Evolutionary conservation across 23 tunicate species (phyloP).

Genomic region (Oikopleura albicans): DNA sequence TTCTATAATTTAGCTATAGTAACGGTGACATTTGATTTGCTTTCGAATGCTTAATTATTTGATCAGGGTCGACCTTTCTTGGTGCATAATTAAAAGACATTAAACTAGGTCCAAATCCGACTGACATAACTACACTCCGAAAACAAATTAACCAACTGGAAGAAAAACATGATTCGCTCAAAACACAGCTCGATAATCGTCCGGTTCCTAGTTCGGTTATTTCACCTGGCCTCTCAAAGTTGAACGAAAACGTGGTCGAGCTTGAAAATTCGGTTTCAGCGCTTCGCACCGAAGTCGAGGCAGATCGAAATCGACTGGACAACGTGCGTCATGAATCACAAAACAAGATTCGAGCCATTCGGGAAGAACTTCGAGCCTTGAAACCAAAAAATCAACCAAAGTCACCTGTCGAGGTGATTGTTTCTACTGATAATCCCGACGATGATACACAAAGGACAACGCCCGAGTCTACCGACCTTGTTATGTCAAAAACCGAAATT

Average conservation of each 20-base stretch:
- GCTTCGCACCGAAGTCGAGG: neutral
- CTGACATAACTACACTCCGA: neutral
- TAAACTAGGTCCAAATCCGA: neutral
- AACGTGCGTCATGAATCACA: neutral
- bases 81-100: too few species aligned
- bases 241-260: neutral
- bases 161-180: neutral
- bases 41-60: too few species aligned
- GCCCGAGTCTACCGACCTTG: neutral
- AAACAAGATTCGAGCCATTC: neutral
- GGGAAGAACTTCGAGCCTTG: neutral
- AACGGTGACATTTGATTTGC: too few species aligned
- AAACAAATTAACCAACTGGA: neutral
- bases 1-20: too few species aligned
- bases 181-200: neutral
- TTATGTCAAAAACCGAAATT: neutral
- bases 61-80: too few species aligned
- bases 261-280: neutral
- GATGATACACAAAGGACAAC: neutral
- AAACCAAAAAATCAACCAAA: neutral
- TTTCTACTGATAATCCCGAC: neutral
- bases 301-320: conserved; percentile 10
- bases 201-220: neutral
- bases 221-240: neutral
- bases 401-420: neutral